A percentile compares a stretch with the other conserved stretches of the same genome.
phyloP scores from a whole-genome alignment of 2,113 vertebrate genomes.

The Dasypus novemcinctus region DNA sequence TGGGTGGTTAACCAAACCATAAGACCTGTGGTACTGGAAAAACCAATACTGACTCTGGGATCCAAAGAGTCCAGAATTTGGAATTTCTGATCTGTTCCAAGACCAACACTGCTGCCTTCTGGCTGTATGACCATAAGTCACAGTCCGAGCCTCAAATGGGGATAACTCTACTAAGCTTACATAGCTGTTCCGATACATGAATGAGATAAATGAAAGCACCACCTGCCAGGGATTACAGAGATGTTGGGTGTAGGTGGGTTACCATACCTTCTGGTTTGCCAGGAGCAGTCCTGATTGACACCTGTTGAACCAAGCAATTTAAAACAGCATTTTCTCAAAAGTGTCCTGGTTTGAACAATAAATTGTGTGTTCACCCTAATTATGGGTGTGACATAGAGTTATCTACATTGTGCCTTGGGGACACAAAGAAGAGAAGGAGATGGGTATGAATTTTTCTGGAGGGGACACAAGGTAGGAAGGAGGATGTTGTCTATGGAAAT shows the following conservation, averaged over 20 bases:
- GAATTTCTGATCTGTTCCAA: background rate
- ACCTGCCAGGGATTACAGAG: background rate
- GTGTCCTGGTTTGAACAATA: background rate
- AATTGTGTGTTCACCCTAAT: background rate
- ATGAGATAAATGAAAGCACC: background rate
- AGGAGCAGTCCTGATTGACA: background rate
- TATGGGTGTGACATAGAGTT: background rate
- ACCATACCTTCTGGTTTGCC: background rate
- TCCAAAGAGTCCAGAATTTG: background rate
- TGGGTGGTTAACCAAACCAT: background rate
- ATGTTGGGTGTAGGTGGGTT: background rate
- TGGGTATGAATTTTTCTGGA: background rate
- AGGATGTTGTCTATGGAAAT: background rate
- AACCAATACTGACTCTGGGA: background rate
- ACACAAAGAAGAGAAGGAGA: background rate
- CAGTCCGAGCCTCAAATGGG: conserved; percentile 11
- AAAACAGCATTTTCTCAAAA: conserved; percentile 6
- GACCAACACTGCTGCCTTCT: background rate
- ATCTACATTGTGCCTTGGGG: background rate
- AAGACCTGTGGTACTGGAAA: background rate
- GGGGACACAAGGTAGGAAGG: background rate
- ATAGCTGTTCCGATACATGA: background rate
- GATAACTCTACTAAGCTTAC: background rate
- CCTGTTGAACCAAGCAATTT: background rate
- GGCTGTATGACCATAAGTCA: background rate